A percentile compares a stretch with the other conserved stretches of the same genome.
phyloP scores from a whole-genome alignment of 35 echinoderm and acorn worm species.

The Ptychodera flava region DNA sequence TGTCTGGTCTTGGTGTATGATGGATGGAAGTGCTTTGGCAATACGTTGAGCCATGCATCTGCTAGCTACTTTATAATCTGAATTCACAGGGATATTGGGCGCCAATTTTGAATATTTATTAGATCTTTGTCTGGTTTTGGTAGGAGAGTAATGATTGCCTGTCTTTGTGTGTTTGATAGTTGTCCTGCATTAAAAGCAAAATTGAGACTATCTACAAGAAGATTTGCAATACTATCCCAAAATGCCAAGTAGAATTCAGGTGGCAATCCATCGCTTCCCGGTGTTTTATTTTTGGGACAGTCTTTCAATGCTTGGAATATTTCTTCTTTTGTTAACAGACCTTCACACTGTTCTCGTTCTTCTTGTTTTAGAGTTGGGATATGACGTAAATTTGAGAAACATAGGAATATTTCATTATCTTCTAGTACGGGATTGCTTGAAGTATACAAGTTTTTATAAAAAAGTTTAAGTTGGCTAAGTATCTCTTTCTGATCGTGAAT shows the following conservation, averaged over 20 bases:
- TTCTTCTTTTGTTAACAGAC: neutral
- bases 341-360: neutral
- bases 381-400: neutral
- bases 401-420: neutral
- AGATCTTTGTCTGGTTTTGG: constrained; percentile 28
- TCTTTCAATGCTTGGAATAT: neutral
- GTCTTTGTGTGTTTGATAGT: constrained; percentile 15
- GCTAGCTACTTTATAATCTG: constrained; percentile 26
- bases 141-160: constrained; percentile 27
- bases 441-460: constrained; percentile 21
- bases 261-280: constrained; percentile 14
- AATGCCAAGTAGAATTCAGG: constrained; percentile 21
- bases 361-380: neutral
- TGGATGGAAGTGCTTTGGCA: neutral
- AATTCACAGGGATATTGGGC: constrained; percentile 19
- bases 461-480: constrained; percentile 7
- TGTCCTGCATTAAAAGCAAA: constrained; percentile 9
- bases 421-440: neutral
- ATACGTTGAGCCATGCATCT: constrained; percentile 26
- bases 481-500: neutral
- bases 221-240: constrained; percentile 24
- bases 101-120: constrained; percentile 11
- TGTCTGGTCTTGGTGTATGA: constrained; percentile 17
- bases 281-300: constrained; percentile 10
- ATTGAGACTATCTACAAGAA: constrained; percentile 26